phyloP scores from a whole-genome alignment of 2,113 vertebrate genomes.

The Pycnonotus jocosus region DNA sequence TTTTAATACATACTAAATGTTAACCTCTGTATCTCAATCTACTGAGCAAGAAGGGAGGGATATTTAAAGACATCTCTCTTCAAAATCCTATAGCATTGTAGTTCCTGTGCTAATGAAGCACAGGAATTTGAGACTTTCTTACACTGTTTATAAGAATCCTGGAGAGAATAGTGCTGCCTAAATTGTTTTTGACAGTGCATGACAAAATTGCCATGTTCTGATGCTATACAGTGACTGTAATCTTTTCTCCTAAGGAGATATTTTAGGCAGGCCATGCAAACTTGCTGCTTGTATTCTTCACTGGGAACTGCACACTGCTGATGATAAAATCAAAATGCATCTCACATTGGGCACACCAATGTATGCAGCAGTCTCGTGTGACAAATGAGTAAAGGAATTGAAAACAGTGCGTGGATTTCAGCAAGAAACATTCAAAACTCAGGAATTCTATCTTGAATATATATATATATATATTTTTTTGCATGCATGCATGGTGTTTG shows the following conservation, averaged over 20 bases:
- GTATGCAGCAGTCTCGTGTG: background rate
- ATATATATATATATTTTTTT: no score
- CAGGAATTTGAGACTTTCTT: background rate
- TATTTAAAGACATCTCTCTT: slow-evolving; percentile 30
- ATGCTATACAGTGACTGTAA: background rate
- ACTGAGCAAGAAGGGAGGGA: background rate
- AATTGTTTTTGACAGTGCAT: background rate
- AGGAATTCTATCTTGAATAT: background rate
- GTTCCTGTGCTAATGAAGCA: background rate
- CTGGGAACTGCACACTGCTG: background rate
- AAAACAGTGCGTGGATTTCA: background rate
- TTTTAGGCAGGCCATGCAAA: background rate
- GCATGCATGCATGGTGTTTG: no score
- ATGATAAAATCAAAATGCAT: background rate
- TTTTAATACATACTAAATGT: slow-evolving; percentile 57
- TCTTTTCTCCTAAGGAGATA: background rate
- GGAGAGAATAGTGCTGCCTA: background rate
- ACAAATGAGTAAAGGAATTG: background rate
- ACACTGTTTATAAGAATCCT: background rate
- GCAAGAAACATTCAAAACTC: background rate
- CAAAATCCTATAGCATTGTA: background rate
- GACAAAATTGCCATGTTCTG: background rate
- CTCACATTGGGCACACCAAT: background rate
- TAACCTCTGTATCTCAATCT: slow-evolving; percentile 46
- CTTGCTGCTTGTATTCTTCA: background rate